Percentiles rank a stretch among this genome's conserved stretches.
phyloP scores from a whole-genome alignment of 2,888 invertebrate genomes.

The Timema cristinae region DNA sequence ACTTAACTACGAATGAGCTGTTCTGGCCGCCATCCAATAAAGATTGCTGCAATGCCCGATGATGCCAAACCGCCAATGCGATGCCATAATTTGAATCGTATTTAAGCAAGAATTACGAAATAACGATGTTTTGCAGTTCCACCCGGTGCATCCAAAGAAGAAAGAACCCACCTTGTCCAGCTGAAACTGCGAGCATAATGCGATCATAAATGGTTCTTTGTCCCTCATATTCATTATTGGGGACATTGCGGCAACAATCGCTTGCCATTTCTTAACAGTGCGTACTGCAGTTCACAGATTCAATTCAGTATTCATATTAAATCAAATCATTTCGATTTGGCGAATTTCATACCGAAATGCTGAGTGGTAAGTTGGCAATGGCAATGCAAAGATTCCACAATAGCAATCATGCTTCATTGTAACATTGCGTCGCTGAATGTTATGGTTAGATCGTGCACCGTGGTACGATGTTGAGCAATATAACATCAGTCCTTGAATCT shows the following conservation, averaged over 20 bases:
- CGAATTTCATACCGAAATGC: conserved; percentile 36
- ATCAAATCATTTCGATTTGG: conserved; percentile 19
- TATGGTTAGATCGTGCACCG: conserved; percentile 31
- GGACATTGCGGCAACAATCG: not conserved
- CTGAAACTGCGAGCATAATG: too few relatives aligned
- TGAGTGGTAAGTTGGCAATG: conserved; percentile 26
- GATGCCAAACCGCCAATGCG: not conserved
- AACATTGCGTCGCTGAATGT: conserved; percentile 35
- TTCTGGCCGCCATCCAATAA: conserved; percentile 7
- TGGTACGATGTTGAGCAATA: conserved; percentile 15
- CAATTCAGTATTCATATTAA: not conserved
- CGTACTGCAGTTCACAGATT: conserved; percentile 36
- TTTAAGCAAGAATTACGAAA: conserved; percentile 33
- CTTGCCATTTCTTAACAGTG: conserved; percentile 19
- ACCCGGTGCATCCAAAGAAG: conserved; percentile 35
- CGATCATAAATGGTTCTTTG: not conserved
- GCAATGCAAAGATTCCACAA: conserved; percentile 20
- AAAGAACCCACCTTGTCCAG: not conserved
- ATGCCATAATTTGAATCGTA: conserved; percentile 19
- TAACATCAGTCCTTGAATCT: conserved; percentile 16
- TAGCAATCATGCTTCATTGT: conserved; percentile 37
- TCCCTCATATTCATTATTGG: conserved; percentile 13
- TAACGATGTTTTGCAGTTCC: conserved; percentile 34
- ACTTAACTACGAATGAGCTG: conserved; percentile 3
- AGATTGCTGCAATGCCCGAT: conserved; percentile 1